Base-by-base conservation (phyloP, 2,888 invertebrate genomes). In the Pseudoips prasinana region DNA sequence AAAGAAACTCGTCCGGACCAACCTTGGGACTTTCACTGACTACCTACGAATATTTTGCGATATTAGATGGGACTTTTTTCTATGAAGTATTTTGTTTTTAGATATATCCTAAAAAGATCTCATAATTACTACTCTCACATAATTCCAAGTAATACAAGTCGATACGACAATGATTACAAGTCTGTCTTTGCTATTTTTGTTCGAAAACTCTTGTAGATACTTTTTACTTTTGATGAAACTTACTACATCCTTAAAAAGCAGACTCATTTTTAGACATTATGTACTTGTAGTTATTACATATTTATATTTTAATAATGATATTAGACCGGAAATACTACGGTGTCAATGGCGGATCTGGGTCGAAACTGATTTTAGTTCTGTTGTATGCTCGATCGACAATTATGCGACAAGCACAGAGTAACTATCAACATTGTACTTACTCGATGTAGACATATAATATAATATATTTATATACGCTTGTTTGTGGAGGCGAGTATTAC, bases 11-110 rank as follows among this genome's bases (percentile, higher is more conserved):
- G 87, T 88, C 87, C 80, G 57, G 59, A 48, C 61, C 73, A 84
- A 79, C 83, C 81, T 87, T 77, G 82, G 69, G 71, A 86, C 88
- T 88, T 88, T 88, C 88, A 87, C 87, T 88, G 72, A 64, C 79
- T 84, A 78, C 78, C 83, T 82, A 82, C 76, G 72, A 69, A 63
- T 64, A 66, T 76, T 76, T 76, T 64, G 64, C 64, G 66, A 63
- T 39, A 40, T 39, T 39, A 40, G 42, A 37, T 29, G 28, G 28
- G 2, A 22, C 39, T 38, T 58, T 49, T 49, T 9, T 37, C 27
- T 10, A 25, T 22, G 18, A 39, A 37, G 33, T 27, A 18, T 6
- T 5, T 6, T 6, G 4, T 18, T 18, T 18, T 5, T 5, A 18
- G 18, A 5, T 18, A 18, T 18, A 18, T n/a, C n/a, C n/a, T n/a